Evolutionary conservation across 2,888 invertebrate genomes (phyloP).

Genomic region (Phymatocera aterrima): DNA sequence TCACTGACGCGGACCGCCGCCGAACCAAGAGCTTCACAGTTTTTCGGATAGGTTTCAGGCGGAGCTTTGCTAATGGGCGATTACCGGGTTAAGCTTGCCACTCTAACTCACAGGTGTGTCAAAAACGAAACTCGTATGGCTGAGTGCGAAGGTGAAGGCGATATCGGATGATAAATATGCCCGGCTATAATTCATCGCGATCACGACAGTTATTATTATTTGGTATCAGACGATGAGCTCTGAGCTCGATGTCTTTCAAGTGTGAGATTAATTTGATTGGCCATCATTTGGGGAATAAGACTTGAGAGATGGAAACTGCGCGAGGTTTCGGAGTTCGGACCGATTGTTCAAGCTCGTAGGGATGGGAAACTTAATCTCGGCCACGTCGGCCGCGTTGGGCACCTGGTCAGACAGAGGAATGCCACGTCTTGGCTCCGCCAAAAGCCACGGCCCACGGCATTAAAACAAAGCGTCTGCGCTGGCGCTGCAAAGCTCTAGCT

Average conservation of each 20-base stretch:
- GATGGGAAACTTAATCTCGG: conserved; percentile 36
- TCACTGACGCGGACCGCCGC: conserved; percentile 50
- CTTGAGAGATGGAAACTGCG: background rate
- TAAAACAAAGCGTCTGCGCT: conserved; percentile 38
- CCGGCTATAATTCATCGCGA: too few relatives aligned
- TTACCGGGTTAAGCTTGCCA: conserved; percentile 54
- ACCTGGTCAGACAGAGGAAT: conserved; percentile 31
- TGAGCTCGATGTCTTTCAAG: too few relatives aligned
- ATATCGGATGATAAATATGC: too few relatives aligned
- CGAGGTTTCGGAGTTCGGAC: conserved; percentile 6
- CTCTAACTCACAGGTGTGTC: background rate
- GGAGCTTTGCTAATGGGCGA: conserved; percentile 64
- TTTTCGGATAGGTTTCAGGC: background rate
- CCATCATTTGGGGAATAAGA: too few relatives aligned
- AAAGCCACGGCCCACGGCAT: conserved; percentile 36
- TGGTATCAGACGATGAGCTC: too few relatives aligned
- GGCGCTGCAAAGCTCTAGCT: conserved; percentile 27
- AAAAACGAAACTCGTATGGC: background rate
- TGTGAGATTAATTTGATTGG: too few relatives aligned
- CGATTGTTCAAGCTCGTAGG: background rate
- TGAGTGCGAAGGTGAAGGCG: too few relatives aligned
- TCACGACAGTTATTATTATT: too few relatives aligned
- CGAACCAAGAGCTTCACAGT: background rate
- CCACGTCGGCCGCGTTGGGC: conserved; percentile 4
- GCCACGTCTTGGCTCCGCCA: conserved; percentile 36